Evolutionary conservation across 2,113 vertebrate species (phyloP).

Genomic region (Poecile atricapillus): DNA sequence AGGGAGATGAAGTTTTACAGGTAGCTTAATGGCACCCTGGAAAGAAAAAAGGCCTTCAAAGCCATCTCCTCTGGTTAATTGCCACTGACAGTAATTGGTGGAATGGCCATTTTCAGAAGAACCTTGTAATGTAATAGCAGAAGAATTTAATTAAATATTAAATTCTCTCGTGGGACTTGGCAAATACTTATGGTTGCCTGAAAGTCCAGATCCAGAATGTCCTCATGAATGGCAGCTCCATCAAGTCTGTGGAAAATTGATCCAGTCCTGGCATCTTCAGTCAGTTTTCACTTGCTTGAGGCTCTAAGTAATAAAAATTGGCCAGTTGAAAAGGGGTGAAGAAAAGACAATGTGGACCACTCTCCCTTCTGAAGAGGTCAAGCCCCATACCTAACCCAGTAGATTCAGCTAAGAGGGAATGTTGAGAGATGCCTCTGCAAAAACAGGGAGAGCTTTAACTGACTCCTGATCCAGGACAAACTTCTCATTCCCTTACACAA

Average conservation of each 20-base stretch:
- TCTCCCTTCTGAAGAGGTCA: background rate
- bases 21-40: background rate
- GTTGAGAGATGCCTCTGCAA: background rate
- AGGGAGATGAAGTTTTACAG: background rate
- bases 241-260: background rate
- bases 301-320: background rate
- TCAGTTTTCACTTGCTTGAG: background rate
- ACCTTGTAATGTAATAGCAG: background rate
- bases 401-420: background rate
- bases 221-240: background rate
- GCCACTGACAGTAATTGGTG: background rate
- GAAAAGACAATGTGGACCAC: background rate
- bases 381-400: background rate
- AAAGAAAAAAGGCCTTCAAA: background rate
- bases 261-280: background rate
- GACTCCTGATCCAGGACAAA: background rate
- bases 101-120: background rate
- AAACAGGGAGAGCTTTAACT: background rate
- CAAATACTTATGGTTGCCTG: background rate
- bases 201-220: background rate
- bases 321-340: background rate
- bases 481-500: background rate
- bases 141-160: background rate
- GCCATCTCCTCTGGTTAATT: background rate
- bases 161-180: background rate